Base-by-base conservation (phyloP, 2,888 invertebrate genomes). In the Hemicrepidius hirtus region DNA sequence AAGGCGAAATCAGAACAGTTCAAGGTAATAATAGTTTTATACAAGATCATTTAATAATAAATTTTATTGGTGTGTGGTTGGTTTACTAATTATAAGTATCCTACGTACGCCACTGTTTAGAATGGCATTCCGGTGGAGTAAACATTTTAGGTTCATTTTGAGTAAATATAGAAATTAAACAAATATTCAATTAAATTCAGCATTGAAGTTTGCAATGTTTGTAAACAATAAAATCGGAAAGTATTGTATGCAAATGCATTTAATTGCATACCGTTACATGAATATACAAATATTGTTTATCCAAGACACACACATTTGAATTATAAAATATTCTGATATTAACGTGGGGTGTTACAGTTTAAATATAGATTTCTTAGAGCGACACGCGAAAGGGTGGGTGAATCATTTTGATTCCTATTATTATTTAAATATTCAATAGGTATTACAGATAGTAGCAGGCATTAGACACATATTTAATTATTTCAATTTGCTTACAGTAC, bases 361-460 rank as follows among this genome's bases (percentile, higher is more conserved):
- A 57, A 57, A 57, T 57, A 37, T 37, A 57, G 37, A 35, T 37
- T 57, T 57, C 57, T 57, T 57, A 7, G 57, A 57, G 37, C 9
- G 1, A 12, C 18, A 32, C 20, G 13, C 20, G 40, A 18, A 7
- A 37, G 37, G 28, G 28, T 13, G 16, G 37, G 57, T 57, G 57
- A 57, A 37, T 57, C 57, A 57, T 37, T 57, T 53, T 20, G 16
- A 57, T 37, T 57, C 37, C n/a, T 35, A 57, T 57, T 57, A 57
- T 18, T n/a, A 20, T 37, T 37, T 57, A 28, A 57, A 35, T 32
- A 37, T 57, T 28, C 35, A 16, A n/a, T 5, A 57, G 57, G 12
- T 57, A 57, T 37, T 37, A 18, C 37, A 37, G 28, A 16, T 21
- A 37, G 28, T 37, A 12, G 57, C 37, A 20, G 12, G 12, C 37